A percentile compares a stretch with the other conserved stretches of the same genome.
Conservation (phyloP, 2,888 invertebrate species). For the Limenitis camilla region DNA sequence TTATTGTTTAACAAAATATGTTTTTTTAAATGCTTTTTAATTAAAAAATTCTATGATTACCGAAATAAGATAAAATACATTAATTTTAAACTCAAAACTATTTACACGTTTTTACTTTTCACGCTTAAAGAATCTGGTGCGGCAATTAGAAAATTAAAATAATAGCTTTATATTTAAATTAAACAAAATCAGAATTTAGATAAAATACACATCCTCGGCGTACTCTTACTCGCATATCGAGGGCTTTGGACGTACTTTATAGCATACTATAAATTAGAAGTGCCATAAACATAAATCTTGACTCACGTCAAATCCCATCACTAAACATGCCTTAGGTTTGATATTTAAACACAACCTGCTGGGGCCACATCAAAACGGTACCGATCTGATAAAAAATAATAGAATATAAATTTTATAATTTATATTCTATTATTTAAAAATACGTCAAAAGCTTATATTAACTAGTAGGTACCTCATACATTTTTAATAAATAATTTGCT, state of each 20-base stretch:
- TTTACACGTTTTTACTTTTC: too few relatives aligned
- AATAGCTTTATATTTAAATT: not conserved
- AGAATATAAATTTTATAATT: not conserved
- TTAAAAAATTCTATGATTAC: too few relatives aligned
- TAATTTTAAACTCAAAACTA: too few relatives aligned
- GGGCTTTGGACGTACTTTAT: conserved; percentile 61
- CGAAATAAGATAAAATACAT: too few relatives aligned
- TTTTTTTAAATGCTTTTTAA: too few relatives aligned
- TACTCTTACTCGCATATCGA: conserved; percentile 36
- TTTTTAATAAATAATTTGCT: too few relatives aligned
- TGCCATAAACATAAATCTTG: conserved; percentile 67
- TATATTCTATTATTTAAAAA: too few relatives aligned
- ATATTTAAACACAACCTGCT: conserved; percentile 50
- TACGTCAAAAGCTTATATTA: too few relatives aligned
- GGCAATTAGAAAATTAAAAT: too few relatives aligned
- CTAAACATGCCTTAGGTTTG: conserved; percentile 54
- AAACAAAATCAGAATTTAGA: not conserved
- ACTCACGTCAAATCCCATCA: conserved; percentile 62
- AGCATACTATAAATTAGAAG: conserved; percentile 59
- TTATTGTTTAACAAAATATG: too few relatives aligned
- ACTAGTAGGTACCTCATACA: too few relatives aligned
- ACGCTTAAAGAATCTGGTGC: too few relatives aligned
- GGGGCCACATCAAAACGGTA: conserved; percentile 24
- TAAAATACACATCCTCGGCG: conserved; percentile 17
- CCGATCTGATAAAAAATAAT: not conserved